phyloP scores from a whole-genome alignment of 2,113 vertebrate genomes.

The Calyptommatus sinebrachiatus region DNA sequence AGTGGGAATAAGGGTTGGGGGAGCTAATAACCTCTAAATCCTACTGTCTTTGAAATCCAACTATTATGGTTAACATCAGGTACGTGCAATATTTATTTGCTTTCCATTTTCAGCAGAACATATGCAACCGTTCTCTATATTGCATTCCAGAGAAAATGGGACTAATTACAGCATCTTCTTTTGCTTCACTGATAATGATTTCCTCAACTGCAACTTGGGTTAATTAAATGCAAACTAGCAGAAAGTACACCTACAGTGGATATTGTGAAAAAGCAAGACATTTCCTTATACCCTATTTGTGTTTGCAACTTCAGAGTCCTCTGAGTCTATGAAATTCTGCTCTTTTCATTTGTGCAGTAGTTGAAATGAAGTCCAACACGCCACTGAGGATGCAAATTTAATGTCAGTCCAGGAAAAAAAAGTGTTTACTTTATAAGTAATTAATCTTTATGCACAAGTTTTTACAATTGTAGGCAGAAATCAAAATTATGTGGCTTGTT shows the following conservation, averaged over 20 bases:
- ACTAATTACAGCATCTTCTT: not conserved
- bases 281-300: slow-evolving; percentile 32
- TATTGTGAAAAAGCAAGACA: not conserved
- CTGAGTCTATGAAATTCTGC: slow-evolving; percentile 34
- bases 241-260: not conserved
- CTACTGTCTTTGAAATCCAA: not conserved
- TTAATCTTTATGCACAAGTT: slow-evolving; percentile 84
- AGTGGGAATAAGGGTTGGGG: no score
- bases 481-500: slow-evolving; percentile 87
- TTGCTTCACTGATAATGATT: slow-evolving; percentile 17
- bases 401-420: slow-evolving; percentile 61
- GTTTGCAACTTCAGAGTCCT: slow-evolving; percentile 41
- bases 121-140: not conserved
- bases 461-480: slow-evolving; percentile 82
- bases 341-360: slow-evolving; percentile 35
- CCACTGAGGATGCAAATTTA: slow-evolving; percentile 69
- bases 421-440: slow-evolving; percentile 74
- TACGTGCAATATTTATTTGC: not conserved
- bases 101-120: not conserved
- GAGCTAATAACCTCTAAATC: not conserved
- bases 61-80: not conserved
- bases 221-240: not conserved
- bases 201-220: not conserved
- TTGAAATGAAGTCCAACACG: slow-evolving; percentile 49
- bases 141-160: not conserved